Percentiles rank a stretch among this genome's conserved stretches.
These are phyloP conservation scores for Leiothrix lutea DNA, from an alignment of 2,113 vertebrate species.

Conservation along the genomic window DNA sequence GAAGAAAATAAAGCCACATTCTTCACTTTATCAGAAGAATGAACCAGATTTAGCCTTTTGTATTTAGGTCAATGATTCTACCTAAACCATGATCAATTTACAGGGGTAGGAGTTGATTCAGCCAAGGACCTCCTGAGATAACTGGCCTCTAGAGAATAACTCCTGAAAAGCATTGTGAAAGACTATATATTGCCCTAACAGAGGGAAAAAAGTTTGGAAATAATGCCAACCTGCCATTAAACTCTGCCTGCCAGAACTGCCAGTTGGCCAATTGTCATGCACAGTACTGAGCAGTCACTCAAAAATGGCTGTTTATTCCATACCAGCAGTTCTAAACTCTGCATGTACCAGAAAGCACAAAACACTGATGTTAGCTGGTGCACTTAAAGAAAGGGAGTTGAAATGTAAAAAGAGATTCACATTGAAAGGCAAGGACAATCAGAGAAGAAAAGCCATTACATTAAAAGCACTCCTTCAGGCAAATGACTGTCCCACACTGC, in stretches of 20 bases:
- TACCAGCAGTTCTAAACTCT: background rate
- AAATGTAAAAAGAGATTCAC: background rate
- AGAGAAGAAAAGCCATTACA: background rate
- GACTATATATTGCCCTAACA: background rate
- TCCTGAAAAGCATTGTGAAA: background rate
- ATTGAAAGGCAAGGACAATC: background rate
- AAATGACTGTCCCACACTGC: rapidly evolving
- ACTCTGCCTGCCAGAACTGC: background rate
- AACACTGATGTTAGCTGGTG: background rate
- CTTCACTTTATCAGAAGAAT: background rate
- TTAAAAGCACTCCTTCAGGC: background rate
- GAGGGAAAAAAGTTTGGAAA: background rate
- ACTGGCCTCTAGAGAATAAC: background rate
- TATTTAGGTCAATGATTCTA: background rate
- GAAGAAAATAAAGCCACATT: background rate
- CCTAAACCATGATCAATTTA: background rate
- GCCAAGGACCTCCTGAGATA: background rate
- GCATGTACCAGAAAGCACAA: background rate
- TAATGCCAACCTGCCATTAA: background rate
- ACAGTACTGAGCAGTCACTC: background rate
- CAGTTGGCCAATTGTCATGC: background rate
- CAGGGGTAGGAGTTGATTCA: background rate
- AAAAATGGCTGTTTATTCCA: background rate
- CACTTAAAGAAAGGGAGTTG: background rate
- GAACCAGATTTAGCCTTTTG: background rate